phyloP scores from a whole-genome alignment of 2,797 vertebrate species.

The Glyptemys insculpta region DNA sequence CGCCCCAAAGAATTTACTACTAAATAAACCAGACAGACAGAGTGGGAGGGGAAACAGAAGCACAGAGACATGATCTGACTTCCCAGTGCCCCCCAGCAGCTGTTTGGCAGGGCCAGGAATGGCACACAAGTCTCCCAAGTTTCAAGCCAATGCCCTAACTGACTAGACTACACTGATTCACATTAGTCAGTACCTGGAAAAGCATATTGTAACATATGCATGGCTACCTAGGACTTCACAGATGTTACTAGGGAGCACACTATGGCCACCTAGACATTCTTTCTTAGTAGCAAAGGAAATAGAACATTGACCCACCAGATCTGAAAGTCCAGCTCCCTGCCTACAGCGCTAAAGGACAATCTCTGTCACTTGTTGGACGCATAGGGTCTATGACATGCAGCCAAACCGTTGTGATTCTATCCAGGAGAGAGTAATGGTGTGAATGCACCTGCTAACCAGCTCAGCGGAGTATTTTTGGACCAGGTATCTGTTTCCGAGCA shows the following conservation, averaged over 20 bases:
- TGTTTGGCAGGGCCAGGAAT: neutral
- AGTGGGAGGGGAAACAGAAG: neutral
- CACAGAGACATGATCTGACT: neutral
- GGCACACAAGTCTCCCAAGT: neutral
- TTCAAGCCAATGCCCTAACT: no score
- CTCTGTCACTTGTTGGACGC: neutral
- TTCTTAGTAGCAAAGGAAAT: neutral
- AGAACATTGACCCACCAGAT: neutral
- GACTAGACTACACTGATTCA: no score
- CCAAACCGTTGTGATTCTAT: accelerated
- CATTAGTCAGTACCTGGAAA: no score
- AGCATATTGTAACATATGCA: neutral
- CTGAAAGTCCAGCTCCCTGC: neutral
- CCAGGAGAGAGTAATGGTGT: neutral
- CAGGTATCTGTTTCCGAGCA: no score
- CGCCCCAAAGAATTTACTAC: neutral
- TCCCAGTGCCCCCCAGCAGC: neutral
- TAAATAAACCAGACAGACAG: neutral
- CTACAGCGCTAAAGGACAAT: neutral
- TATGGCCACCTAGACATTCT: neutral
- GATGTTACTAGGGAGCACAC: neutral
- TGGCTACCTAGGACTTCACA: neutral
- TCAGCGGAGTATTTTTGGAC: neutral
- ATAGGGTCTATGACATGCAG: neutral
- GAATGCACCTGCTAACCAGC: neutral